Percentiles rank a stretch among this genome's conserved stretches.
Conservation (phyloP, 2,113 vertebrate genomes). For the Arvicanthis niloticus region DNA sequence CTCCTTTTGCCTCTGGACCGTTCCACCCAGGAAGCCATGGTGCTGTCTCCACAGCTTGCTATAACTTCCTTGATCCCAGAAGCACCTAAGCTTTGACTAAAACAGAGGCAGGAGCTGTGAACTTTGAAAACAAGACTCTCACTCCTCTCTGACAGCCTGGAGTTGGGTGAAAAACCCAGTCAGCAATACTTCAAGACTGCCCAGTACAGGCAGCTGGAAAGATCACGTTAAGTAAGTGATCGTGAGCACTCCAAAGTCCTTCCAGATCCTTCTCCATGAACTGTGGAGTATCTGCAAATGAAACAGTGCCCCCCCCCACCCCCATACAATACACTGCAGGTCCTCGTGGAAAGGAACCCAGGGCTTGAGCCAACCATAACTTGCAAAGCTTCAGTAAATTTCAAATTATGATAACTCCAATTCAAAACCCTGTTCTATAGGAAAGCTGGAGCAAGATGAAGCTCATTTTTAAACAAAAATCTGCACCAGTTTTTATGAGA, state of each 20-base stretch:
- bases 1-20: background rate
- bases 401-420: no score
- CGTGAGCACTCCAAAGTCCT: slow-evolving; percentile 88
- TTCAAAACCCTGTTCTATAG: background rate
- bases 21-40: background rate
- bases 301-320: background rate
- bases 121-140: slow-evolving; percentile 46
- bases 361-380: accelerated
- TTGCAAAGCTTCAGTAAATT: no score
- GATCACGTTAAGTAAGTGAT: slow-evolving; percentile 90
- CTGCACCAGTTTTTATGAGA: background rate
- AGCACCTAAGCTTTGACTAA: background rate
- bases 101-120: background rate
- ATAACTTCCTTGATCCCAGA: background rate
- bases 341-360: background rate
- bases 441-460: background rate
- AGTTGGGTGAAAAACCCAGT: slow-evolving; percentile 87
- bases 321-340: accelerated
- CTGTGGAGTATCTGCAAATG: slow-evolving; percentile 82
- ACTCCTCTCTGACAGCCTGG: slow-evolving; percentile 90
- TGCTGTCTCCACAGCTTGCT: background rate
- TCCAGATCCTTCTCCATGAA: slow-evolving; percentile 85
- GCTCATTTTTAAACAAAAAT: accelerated
- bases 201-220: slow-evolving; percentile 88
- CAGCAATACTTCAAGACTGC: slow-evolving; percentile 89